Conservation (phyloP, 2,888 invertebrate genomes). For the Periphyllus acericola region DNA sequence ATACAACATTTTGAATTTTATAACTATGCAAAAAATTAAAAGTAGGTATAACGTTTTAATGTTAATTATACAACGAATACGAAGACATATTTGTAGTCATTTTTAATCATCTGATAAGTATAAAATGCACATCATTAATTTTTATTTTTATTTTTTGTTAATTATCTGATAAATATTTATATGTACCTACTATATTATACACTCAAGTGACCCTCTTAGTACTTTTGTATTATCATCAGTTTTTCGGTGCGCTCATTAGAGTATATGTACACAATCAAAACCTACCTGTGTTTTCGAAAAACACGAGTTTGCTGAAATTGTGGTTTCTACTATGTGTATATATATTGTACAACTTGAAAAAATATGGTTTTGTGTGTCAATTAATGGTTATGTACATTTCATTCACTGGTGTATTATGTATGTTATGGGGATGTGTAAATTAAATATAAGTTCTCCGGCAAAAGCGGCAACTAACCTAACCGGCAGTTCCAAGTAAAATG, state of each 20-base stretch:
- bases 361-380: conserved; percentile 24
- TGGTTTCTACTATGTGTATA: conserved; percentile 14
- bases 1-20: too few species aligned
- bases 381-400: conserved; percentile 4
- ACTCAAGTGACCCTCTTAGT: background rate
- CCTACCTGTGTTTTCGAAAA: conserved; percentile 20
- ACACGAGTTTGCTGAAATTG: conserved; percentile 21
- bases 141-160: background rate
- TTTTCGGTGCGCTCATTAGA: conserved; percentile 33
- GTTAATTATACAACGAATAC: too few species aligned
- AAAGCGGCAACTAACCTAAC: background rate
- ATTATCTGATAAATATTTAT: background rate
- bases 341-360: background rate
- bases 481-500: background rate
- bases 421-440: background rate
- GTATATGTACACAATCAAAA: conserved; percentile 23
- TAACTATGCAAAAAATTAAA: too few species aligned
- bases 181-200: background rate
- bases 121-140: too few species aligned
- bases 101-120: too few species aligned
- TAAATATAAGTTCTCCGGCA: background rate
- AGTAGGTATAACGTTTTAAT: too few species aligned
- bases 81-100: too few species aligned
- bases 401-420: background rate
- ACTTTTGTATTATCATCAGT: conserved; percentile 10